These are phyloP conservation scores for human (Homo sapiens) DNA, from an alignment of 2,113 vertebrate species.

Conservation along the genomic window DNA sequence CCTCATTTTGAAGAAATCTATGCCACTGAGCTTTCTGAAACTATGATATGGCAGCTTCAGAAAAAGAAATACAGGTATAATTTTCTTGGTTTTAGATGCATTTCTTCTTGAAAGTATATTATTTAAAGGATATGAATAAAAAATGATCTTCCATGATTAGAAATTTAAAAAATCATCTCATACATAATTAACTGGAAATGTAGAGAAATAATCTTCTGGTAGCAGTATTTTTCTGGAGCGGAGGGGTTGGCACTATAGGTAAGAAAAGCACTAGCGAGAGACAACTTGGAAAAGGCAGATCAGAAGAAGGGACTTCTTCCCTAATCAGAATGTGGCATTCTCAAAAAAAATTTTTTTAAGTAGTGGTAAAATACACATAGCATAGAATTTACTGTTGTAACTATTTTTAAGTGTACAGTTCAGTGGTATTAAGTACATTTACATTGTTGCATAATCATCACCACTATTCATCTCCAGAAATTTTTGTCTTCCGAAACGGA, in stretches of 20 bases:
- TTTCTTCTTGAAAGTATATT: slow-evolving; percentile 22
- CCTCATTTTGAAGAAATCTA: slow-evolving; percentile 95
- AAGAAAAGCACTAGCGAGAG: background rate
- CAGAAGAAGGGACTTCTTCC: background rate
- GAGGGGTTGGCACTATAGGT: background rate
- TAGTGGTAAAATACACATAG: background rate
- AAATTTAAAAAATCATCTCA: background rate
- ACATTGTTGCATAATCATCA: background rate
- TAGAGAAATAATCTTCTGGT: background rate
- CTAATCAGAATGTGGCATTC: background rate
- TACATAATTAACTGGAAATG: background rate
- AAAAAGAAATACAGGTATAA: slow-evolving; percentile 94
- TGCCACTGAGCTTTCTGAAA: slow-evolving; percentile 94
- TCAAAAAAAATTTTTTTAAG: accelerated
- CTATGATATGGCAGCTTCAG: slow-evolving; percentile 99
- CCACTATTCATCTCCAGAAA: background rate
- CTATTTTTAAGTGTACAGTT: background rate
- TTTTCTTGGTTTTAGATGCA: slow-evolving; percentile 28
- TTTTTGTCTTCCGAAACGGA: background rate
- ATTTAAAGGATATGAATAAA: background rate
- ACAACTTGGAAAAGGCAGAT: background rate
- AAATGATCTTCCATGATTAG: slow-evolving; percentile 14
- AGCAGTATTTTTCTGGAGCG: background rate
- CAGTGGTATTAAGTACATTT: background rate
- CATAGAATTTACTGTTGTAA: background rate